Conservation (phyloP, 2,797 vertebrate genomes). For the Sebastes glaucus region DNA sequence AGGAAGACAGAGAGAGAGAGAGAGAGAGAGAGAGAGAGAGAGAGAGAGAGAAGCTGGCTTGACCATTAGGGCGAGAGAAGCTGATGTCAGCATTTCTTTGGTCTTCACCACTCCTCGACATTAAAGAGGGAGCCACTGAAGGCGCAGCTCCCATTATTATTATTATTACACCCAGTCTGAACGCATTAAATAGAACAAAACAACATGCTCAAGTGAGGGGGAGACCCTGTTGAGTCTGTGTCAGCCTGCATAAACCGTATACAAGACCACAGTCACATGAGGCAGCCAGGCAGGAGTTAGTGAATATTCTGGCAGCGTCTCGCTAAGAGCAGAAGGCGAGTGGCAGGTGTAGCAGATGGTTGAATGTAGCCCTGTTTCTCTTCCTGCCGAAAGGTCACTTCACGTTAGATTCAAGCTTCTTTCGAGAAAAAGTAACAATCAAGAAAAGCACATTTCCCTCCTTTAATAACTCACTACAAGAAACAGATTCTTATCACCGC, state of each 20-base stretch:
- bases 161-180: background rate
- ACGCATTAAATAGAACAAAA: slow-evolving; percentile 1
- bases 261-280: background rate
- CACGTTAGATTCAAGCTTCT: background rate
- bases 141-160: slow-evolving; percentile 24
- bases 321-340: slow-evolving; percentile 56
- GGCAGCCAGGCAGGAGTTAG: slow-evolving; percentile 11
- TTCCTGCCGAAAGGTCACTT: background rate
- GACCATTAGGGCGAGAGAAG: slow-evolving; percentile 37
- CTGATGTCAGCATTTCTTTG: slow-evolving; percentile 65
- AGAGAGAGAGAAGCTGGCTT: background rate
- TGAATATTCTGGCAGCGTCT: slow-evolving; percentile 33
- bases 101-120: slow-evolving; percentile 23
- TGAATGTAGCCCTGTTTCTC: background rate
- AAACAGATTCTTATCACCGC: accelerated
- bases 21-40: background rate
- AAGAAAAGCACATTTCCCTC: no score
- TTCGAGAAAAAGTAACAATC: background rate
- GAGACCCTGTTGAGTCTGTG: background rate
- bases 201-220: background rate
- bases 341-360: slow-evolving; percentile 66
- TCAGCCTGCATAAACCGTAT: slow-evolving; percentile 20
- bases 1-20: background rate
- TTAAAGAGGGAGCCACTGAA: slow-evolving; percentile 35
- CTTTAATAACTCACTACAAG: no score